Base-by-base conservation (phyloP, 2,888 invertebrate genomes). In the Deroplatys truncata region DNA sequence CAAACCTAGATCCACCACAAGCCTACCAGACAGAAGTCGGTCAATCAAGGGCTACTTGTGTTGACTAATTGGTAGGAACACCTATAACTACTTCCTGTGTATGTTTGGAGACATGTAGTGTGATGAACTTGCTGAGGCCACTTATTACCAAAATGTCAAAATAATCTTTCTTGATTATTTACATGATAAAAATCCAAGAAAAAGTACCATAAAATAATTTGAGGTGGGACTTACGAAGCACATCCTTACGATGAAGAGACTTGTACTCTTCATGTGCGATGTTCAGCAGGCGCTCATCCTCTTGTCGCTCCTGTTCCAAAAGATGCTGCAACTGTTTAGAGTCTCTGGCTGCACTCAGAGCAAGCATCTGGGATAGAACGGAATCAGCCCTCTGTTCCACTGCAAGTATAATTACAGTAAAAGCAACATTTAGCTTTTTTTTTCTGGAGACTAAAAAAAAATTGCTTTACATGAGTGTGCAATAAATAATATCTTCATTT, bases 361-460 rank as follows among this genome's bases (percentile, higher is more conserved):
- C 94, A 91, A 97, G 93, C 92, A 97, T 95, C 92, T 96, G 95
- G 90, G 94, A 95, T 72, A 97, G 96, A 82, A 96, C 94, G 89
- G 95, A 94, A 92, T 96, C 96, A 91, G 96, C 95, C 91, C 95
- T 95, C 93, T 95, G 95, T 93, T 97, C 96, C 91, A 94, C 95
- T 95, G 91, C 88, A 93, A 93, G 90, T 28, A 35, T 56, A 82
- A 87, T 85, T 29, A 84, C 86, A 43, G 10, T 43, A 43, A 43
- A 43, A 1, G 13, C 13, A 43, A 10, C 13, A 43, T 43, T 13
- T 43, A 10, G 13, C 1, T 5, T 35, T 35, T 5, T 35, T 35
- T 35, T 35, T 9, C 35, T 35, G 35, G 35, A 7, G 35, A 35
- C 35, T 35, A 35, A 35, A 1, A 9, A 9, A 35, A 31, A 31